Percentiles rank a stretch among this genome's conserved stretches.
phyloP scores from a whole-genome alignment of 2,888 invertebrate genomes.

The Lasioglossum marginatum region DNA sequence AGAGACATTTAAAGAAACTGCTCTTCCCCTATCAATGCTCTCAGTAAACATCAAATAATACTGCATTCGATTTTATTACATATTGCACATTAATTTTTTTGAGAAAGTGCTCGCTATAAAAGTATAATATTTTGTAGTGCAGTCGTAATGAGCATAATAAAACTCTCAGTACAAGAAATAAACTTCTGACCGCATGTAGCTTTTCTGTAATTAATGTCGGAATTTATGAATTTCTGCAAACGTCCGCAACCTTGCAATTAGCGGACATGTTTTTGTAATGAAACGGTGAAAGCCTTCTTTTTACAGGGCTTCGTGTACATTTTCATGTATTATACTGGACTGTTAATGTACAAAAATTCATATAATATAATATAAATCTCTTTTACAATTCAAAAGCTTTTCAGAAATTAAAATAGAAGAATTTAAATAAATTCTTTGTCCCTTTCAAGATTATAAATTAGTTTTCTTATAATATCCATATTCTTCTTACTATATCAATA shows the following conservation, averaged over 20 bases:
- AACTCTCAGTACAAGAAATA: not conserved
- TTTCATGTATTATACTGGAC: not conserved
- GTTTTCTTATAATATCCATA: too few species aligned
- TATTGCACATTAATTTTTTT: too few species aligned
- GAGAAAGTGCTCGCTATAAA: too few species aligned
- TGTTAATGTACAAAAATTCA: not conserved
- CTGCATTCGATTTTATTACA: not conserved
- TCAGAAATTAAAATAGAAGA: not conserved
- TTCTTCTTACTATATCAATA: too few species aligned
- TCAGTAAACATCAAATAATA: not conserved
- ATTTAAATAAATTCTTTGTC: not conserved
- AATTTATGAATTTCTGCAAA: constrained; percentile 6
- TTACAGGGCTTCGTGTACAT: not conserved
- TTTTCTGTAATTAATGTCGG: not conserved
- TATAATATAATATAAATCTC: not conserved
- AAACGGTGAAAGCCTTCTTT: not conserved
- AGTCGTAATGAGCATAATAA: not conserved
- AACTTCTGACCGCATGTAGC: not conserved
- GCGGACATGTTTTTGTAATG: not conserved
- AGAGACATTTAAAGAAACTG: not conserved
- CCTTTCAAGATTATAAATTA: too few species aligned
- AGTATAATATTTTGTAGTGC: too few species aligned
- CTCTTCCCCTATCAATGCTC: not conserved
- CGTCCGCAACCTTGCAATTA: not conserved
- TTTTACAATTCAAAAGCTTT: not conserved